Evolutionary conservation across 1,140 invertebrate species (phyloP).

Genomic region (Plectrocnemia conspersa): DNA sequence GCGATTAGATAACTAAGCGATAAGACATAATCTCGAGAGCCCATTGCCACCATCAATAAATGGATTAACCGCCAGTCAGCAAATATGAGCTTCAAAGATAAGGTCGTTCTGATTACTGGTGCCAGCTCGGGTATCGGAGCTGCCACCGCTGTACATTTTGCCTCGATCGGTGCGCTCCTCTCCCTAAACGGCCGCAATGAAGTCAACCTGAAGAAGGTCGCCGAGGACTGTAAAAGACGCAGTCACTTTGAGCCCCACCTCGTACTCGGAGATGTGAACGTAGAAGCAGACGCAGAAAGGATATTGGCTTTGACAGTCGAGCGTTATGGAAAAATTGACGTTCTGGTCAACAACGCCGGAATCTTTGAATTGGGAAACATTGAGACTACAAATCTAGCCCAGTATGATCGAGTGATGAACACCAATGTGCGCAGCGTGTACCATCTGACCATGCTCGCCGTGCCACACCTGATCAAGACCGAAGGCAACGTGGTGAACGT

Average conservation of each 20-base stretch:
- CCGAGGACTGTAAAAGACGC: constrained; percentile 44
- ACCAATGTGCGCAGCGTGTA: constrained; percentile 81
- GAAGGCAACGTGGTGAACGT: constrained; percentile 88
- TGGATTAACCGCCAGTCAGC: too few relatives aligned
- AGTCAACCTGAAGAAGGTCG: constrained; percentile 52
- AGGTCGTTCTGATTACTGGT: constrained; percentile 70
- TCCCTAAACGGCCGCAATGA: constrained; percentile 69
- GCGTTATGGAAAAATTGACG: constrained; percentile 67
- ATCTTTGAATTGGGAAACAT: constrained; percentile 75
- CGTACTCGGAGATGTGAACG: constrained; percentile 61
- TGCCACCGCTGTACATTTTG: constrained; percentile 71
- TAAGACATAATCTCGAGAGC: too few relatives aligned
- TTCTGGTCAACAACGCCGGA: constrained; percentile 85
- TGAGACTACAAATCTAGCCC: constrained; percentile 74
- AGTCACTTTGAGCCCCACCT: constrained; percentile 42
- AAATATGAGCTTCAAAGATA: constrained; percentile 60
- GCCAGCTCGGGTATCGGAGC: constrained; percentile 87
- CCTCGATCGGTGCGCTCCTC: constrained; percentile 66
- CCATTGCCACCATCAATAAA: too few relatives aligned
- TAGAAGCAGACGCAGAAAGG: constrained; percentile 67
- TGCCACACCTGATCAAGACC: constrained; percentile 74
- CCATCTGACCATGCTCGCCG: constrained; percentile 76
- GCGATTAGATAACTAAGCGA: too few relatives aligned
- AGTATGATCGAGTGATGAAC: constrained; percentile 81
- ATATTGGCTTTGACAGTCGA: constrained; percentile 67